Conservation (phyloP, 2,797 vertebrate species). For the Buceros bicornis region DNA sequence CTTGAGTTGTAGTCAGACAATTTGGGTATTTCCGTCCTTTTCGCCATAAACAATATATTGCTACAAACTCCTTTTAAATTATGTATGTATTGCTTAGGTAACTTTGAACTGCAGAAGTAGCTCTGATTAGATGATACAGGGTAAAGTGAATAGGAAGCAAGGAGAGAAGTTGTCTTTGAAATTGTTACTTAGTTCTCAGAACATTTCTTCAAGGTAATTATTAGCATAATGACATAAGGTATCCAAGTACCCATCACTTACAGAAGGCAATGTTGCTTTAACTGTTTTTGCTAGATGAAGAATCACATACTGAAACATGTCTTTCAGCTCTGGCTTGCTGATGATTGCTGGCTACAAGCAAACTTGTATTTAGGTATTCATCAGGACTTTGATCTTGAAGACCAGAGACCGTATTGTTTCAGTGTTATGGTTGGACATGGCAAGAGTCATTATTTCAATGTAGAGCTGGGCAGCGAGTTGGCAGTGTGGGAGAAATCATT, state of each 20-base stretch:
- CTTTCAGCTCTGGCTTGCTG: constrained; percentile 90
- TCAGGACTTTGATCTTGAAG: constrained; percentile 86
- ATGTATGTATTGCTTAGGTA: not conserved
- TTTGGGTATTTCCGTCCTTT: not conserved
- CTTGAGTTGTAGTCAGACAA: not conserved
- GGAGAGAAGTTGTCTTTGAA: not conserved
- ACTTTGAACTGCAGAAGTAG: not conserved
- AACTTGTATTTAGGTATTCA: constrained; percentile 88
- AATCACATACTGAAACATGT: constrained; percentile 66
- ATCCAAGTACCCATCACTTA: not conserved
- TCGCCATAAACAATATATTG: not conserved
- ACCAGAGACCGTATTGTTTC: constrained; percentile 89
- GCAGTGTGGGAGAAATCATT: constrained; percentile 92
- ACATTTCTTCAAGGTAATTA: not conserved
- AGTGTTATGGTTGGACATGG: constrained; percentile 89
- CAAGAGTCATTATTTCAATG: constrained; percentile 89
- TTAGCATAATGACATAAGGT: not conserved
- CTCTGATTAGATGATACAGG: not conserved
- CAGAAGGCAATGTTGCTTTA: not conserved
- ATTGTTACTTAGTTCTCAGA: not conserved
- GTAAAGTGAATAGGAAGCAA: not conserved
- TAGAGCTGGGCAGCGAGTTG: constrained; percentile 89
- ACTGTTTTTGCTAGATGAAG: constrained; percentile 29
- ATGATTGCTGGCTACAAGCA: constrained; percentile 92
- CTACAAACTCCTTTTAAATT: not conserved